A percentile compares a stretch with the other conserved stretches of the same genome.
phyloP scores from a whole-genome alignment of 2,797 vertebrate species.

The Platyrinchus mystaceus region DNA sequence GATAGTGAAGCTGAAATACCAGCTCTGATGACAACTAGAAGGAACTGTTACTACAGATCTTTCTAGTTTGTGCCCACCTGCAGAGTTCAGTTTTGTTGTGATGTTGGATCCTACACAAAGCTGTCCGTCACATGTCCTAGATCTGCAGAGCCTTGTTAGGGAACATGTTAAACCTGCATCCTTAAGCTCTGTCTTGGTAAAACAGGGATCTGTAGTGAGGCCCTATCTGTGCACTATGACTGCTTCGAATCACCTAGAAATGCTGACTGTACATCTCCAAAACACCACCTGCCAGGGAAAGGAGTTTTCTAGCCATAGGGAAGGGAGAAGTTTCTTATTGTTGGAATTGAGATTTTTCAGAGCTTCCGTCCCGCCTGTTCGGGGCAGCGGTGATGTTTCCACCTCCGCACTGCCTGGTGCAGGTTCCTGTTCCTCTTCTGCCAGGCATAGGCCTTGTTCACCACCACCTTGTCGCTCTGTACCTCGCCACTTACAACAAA shows the following conservation, averaged over 20 bases:
- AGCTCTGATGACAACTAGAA: not conserved
- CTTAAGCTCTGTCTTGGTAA: not conserved
- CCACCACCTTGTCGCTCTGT: slow-evolving; percentile 80
- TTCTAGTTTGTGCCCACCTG: not conserved
- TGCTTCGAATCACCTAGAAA: slow-evolving; percentile 6
- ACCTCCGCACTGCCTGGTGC: slow-evolving; percentile 77
- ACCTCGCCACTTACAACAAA: slow-evolving; percentile 82
- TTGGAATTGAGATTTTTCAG: not conserved
- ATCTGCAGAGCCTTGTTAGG: not conserved
- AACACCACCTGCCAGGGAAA: slow-evolving; percentile 1
- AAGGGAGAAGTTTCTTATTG: slow-evolving; percentile 22
- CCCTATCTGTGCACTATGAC: not conserved
- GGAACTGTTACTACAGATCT: not conserved
- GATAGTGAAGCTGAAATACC: not conserved
- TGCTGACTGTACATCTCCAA: not conserved
- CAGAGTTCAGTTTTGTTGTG: not conserved
- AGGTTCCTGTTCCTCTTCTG: slow-evolving; percentile 82
- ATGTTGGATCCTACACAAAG: not conserved
- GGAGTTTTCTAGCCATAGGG: slow-evolving; percentile 24
- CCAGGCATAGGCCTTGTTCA: slow-evolving; percentile 84
- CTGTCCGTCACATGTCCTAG: not conserved
- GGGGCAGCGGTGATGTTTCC: slow-evolving; percentile 82
- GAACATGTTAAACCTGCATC: not conserved
- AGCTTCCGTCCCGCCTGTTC: slow-evolving; percentile 43
- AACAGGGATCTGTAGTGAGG: not conserved